Conservation (phyloP, 1,140 invertebrate species). For the Octopus bimaculoides region DNA sequence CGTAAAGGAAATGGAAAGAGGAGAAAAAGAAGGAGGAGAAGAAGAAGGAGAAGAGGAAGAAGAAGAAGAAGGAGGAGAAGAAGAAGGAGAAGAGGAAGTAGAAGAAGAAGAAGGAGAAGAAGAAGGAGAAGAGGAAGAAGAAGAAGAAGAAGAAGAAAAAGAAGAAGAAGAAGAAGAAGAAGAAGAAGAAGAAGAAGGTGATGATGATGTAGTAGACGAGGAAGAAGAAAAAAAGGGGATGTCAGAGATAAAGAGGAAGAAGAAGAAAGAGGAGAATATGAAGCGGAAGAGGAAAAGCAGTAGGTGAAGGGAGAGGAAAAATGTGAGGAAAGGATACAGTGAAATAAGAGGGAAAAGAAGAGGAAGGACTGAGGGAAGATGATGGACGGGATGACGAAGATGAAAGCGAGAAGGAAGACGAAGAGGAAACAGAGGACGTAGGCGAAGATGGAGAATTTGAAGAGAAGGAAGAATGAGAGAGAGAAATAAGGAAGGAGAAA, state of each 20-base stretch:
- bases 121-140: no score
- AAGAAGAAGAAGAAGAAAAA: no score
- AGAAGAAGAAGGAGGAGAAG: no score
- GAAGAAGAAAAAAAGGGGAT: slow-evolving; percentile 15
- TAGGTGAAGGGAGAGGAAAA: slow-evolving; percentile 12
- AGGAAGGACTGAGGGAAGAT: neutral
- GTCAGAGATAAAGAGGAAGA: neutral
- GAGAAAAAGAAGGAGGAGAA: no score
- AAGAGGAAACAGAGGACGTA: neutral
- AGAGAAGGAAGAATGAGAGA: neutral
- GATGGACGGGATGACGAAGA: neutral
- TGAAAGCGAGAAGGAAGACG: neutral
- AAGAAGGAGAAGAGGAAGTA: no score
- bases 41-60: no score
- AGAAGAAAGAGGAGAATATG: slow-evolving; percentile 3
- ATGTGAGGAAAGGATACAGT: neutral
- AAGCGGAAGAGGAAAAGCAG: neutral
- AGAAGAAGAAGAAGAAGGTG: neutral
- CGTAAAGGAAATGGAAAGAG: no score
- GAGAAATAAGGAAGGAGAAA: no score
- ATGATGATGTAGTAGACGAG: slow-evolving; percentile 17
- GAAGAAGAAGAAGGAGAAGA: no score
- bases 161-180: no score
- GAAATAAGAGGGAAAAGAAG: slow-evolving; percentile 8
- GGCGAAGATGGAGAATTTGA: slow-evolving; percentile 7